These are phyloP conservation scores for Poliocrania exsul DNA, from an alignment of 2,797 vertebrate genomes.

Conservation along the genomic window DNA sequence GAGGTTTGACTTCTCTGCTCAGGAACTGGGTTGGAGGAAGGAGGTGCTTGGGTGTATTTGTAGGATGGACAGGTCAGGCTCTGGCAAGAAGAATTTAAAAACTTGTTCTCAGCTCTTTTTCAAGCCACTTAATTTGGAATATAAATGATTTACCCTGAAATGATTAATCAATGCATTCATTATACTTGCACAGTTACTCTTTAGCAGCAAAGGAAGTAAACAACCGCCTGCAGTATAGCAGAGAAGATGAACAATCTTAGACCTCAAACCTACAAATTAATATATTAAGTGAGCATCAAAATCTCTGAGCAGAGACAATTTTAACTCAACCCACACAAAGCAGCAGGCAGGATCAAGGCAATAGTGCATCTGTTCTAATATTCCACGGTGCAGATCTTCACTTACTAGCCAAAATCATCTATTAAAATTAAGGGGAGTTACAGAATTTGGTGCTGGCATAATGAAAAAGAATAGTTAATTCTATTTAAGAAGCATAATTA, in stretches of 20 bases:
- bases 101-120: not conserved
- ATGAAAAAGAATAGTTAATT: not conserved
- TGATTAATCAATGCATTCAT: slow-evolving; percentile 53
- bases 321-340: slow-evolving; percentile 28
- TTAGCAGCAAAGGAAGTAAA: slow-evolving; percentile 37
- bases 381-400: not conserved
- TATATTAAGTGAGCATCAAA: slow-evolving; percentile 17
- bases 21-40: not conserved
- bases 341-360: not conserved
- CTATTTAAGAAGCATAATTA: not conserved
- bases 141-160: slow-evolving; percentile 27
- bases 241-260: slow-evolving; percentile 28
- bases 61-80: not conserved
- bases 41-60: not conserved
- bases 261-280: slow-evolving; percentile 21
- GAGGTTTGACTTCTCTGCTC: not conserved
- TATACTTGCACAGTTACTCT: slow-evolving; percentile 21
- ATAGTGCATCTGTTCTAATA: slow-evolving; percentile 20
- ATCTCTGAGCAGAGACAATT: not conserved
- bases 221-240: slow-evolving; percentile 11
- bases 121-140: not conserved
- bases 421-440: not conserved
- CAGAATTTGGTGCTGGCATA: not conserved
- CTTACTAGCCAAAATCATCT: not conserved
- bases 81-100: not conserved